phyloP scores from a whole-genome alignment of 2,113 vertebrate genomes.

The Austrofundulus limnaeus region DNA sequence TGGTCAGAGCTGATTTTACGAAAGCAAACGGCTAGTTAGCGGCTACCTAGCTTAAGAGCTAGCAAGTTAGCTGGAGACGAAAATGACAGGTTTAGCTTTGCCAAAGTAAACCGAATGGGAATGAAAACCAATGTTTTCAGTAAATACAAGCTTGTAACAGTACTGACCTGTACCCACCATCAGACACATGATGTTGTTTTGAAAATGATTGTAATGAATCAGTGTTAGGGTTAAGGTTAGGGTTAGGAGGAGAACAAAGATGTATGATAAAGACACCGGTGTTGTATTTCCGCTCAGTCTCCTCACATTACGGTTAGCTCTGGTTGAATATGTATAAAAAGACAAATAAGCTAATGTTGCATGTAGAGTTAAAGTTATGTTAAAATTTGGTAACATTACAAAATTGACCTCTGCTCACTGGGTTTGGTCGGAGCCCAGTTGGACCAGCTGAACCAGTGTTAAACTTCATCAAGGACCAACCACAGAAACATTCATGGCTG shows the following conservation, averaged over 20 bases:
- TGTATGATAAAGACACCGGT: constrained; percentile 29
- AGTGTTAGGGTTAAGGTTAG: no score
- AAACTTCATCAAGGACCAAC: no score
- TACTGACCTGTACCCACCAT: not conserved
- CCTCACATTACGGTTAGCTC: no score
- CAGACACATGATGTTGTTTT: not conserved
- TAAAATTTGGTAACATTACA: not conserved
- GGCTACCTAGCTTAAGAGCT: constrained; percentile 39
- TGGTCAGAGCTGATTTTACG: no score
- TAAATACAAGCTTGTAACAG: not conserved
- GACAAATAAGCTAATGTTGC: not conserved
- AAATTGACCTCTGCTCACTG: no score
- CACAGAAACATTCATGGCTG: no score
- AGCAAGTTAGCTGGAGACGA: constrained; percentile 56
- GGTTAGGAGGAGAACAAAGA: constrained; percentile 78
- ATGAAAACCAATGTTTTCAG: not conserved
- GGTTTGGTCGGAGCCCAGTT: no score
- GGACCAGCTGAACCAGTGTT: no score
- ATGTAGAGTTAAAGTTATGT: not conserved
- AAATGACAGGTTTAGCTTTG: constrained; percentile 68
- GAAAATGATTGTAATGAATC: constrained; percentile 6
- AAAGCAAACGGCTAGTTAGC: constrained; percentile 48
- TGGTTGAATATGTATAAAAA: not conserved
- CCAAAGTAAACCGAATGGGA: constrained; percentile 35
- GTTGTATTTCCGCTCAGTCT: no score